phyloP scores from a whole-genome alignment of 1,140 invertebrate species.

The Diabrotica virgifera region DNA sequence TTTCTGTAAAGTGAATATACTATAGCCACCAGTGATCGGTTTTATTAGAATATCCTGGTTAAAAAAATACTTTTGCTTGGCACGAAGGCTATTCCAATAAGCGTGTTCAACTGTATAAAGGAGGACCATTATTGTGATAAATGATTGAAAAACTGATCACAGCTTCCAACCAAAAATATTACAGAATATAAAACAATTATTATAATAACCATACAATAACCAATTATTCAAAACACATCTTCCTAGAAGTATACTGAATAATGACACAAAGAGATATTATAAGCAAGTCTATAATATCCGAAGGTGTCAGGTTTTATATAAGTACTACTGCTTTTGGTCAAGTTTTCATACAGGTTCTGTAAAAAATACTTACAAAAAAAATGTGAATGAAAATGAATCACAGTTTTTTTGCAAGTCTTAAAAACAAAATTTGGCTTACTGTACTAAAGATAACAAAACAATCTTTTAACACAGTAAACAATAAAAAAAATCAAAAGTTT shows the following conservation, averaged over 20 bases:
- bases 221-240: too few relatives aligned
- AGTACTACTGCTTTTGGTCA: slow-evolving; percentile 15
- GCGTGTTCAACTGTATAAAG: too few relatives aligned
- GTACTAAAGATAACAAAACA: slow-evolving; percentile 4
- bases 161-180: too few relatives aligned
- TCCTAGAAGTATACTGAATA: neutral
- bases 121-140: too few relatives aligned
- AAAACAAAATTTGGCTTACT: neutral
- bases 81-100: too few relatives aligned
- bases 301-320: neutral
- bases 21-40: too few relatives aligned
- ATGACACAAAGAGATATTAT: neutral
- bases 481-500: neutral
- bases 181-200: too few relatives aligned
- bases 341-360: slow-evolving; percentile 12
- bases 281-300: neutral
- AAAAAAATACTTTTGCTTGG: too few relatives aligned
- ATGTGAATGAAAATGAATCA: neutral
- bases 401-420: slow-evolving; percentile 18
- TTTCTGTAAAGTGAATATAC: too few relatives aligned
- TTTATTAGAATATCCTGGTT: too few relatives aligned
- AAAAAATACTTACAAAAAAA: slow-evolving; percentile 3
- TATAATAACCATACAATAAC: too few relatives aligned
- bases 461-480: neutral
- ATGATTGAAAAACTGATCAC: too few relatives aligned